phyloP scores from a whole-genome alignment of 2,797 vertebrate genomes.

The Chaetophractus vellerosus region DNA sequence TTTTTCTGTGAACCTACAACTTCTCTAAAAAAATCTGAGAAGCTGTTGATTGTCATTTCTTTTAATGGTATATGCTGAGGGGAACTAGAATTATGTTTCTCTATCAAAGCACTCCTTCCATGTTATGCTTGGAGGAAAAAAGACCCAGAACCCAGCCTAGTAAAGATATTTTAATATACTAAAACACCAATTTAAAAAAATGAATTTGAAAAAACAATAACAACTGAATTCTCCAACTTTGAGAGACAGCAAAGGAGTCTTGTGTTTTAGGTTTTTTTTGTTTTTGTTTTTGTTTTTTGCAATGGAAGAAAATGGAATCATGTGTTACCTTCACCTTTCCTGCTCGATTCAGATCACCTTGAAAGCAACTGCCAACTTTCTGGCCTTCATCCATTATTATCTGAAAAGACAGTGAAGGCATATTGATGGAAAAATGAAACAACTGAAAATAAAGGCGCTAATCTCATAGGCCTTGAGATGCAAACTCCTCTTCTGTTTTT shows the following conservation, averaged over 20 bases:
- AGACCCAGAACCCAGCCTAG: constrained; percentile 5
- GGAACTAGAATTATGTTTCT: not conserved
- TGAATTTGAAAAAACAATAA: not conserved
- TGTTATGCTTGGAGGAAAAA: constrained; percentile 39
- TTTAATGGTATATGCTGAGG: not conserved
- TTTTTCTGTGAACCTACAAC: too few species aligned
- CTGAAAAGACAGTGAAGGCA: constrained; percentile 76
- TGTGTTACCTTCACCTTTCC: constrained; percentile 86
- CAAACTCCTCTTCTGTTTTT: not conserved
- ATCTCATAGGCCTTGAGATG: not conserved
- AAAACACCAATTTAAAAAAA: constrained; percentile 15
- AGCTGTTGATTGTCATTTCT: not conserved
- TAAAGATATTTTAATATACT: constrained; percentile 2
- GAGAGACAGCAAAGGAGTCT: constrained; percentile 30
- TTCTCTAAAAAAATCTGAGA: not conserved
- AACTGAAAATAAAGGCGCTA: not conserved
- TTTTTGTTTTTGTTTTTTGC: too few species aligned
- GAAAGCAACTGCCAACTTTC: constrained; percentile 83
- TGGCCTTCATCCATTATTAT: constrained; percentile 80
- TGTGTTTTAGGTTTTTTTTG: too few species aligned
- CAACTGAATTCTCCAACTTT: not conserved
- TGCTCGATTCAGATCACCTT: constrained; percentile 79
- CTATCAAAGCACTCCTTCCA: not conserved
- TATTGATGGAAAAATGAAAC: constrained; percentile 61
- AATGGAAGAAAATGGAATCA: constrained; percentile 66